A percentile compares a stretch with the other conserved stretches of the same genome.
phyloP scores from a whole-genome alignment of 2,113 vertebrate species.

The Guaruba guarouba region DNA sequence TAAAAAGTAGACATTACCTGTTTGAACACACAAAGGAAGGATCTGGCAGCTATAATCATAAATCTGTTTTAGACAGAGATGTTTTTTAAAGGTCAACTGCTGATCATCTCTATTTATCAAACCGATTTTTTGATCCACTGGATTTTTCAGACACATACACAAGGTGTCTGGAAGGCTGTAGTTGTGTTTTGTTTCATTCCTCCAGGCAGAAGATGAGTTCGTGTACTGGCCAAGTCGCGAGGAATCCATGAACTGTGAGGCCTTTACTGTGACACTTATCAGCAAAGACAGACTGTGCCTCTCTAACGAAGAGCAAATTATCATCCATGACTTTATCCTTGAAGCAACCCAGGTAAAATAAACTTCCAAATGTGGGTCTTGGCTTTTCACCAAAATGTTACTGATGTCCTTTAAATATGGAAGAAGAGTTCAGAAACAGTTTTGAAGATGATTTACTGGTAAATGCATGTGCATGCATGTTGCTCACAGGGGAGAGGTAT shows the following conservation, averaged over 20 bases:
- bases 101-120: slow-evolving; percentile 34
- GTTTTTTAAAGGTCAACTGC: slow-evolving; percentile 18
- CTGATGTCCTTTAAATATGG: background rate
- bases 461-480: background rate
- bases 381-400: background rate
- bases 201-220: slow-evolving; percentile 97
- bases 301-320: slow-evolving; percentile 97
- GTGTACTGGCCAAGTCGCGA: slow-evolving; percentile 99
- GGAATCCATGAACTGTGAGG: slow-evolving; percentile 98
- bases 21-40: background rate
- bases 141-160: slow-evolving; percentile 2
- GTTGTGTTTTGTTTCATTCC: slow-evolving; percentile 14
- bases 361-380: background rate
- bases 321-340: slow-evolving; percentile 99
- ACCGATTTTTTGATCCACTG: slow-evolving; percentile 46
- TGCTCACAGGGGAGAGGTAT: background rate
- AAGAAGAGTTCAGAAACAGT: background rate
- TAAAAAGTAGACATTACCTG: slow-evolving; percentile 33
- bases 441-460: background rate
- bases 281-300: slow-evolving; percentile 98
- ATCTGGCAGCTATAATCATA: background rate
- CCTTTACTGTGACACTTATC: slow-evolving; percentile 98
- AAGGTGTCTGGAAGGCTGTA: background rate
- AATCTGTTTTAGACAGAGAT: background rate
- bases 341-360: slow-evolving; percentile 94